Percentiles rank a stretch among this genome's conserved stretches.
phyloP scores from a whole-genome alignment of 2,113 vertebrate genomes.

The Eublepharis macularius region DNA sequence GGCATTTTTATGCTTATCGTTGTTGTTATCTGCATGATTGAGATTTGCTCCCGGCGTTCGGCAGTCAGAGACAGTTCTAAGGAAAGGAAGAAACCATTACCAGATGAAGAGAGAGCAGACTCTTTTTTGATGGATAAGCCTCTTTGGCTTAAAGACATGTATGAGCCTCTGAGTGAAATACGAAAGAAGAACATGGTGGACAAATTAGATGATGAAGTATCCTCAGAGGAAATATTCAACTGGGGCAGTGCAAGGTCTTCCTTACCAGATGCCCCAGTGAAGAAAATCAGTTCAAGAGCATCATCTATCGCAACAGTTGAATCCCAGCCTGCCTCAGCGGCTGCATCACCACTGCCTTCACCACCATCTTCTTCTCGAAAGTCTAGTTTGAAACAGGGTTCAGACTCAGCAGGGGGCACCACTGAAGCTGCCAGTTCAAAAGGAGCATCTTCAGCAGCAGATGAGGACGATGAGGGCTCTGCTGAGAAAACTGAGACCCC shows the following conservation, averaged over 20 bases:
- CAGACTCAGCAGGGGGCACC: too few relatives aligned
- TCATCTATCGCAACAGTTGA: background rate
- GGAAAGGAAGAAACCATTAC: background rate
- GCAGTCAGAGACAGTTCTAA: background rate
- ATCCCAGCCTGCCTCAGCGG: too few relatives aligned
- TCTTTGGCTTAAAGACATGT: slow-evolving; percentile 31
- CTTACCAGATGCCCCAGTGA: background rate
- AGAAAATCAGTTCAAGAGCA: background rate
- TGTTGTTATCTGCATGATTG: slow-evolving; percentile 46
- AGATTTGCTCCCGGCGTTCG: background rate
- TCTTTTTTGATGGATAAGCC: background rate
- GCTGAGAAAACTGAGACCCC: too few relatives aligned
- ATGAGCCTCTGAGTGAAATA: slow-evolving; percentile 9
- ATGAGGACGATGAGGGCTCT: too few relatives aligned
- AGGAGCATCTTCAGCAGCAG: too few relatives aligned
- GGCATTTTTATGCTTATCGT: slow-evolving; percentile 26
- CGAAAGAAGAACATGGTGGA: too few relatives aligned
- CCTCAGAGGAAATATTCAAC: background rate
- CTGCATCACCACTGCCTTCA: background rate
- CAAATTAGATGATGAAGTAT: slow-evolving; percentile 12
- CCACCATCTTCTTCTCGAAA: too few relatives aligned
- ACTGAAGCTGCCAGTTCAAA: too few relatives aligned
- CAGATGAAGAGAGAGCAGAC: background rate
- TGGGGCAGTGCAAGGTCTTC: slow-evolving; percentile 3
- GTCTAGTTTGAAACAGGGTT: too few relatives aligned